Base-by-base conservation (phyloP, 2,797 vertebrate genomes). In the Cirrhinus molitorella region DNA sequence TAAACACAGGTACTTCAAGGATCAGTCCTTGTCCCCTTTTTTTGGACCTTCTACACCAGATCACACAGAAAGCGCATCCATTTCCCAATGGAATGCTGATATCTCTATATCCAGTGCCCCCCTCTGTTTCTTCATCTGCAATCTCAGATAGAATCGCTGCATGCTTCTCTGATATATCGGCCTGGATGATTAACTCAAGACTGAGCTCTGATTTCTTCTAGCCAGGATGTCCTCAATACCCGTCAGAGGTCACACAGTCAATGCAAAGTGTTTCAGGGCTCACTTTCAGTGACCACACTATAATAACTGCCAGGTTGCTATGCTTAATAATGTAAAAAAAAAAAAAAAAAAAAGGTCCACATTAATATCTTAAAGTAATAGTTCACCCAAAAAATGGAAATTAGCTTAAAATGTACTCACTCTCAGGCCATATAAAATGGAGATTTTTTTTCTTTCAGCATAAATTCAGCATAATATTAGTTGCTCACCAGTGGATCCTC, bases 211-310 rank as follows among this genome's bases (percentile, higher is more conserved):
- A 65, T 65, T 78, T 23, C 75, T 21, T 78, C 17, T 45, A 63
- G 59, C 23, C 75, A 21, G 75, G 11, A 47, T 78, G 75, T 65
- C 75, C 75, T 78, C 13, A 49, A 65, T 61, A 65, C 65, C 6
- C 12, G 1, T 49, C 75, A 78, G 19, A 78, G 59, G 75, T 65
- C 75, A 78, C 37, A 23, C 47, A 83, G 43, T 81, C 57, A 61
- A 75, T 73, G 19, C 55, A 53, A 11, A n/a, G 4, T 40, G 45
- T 19, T 70, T 57, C 23, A 70, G 40, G 73, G 80, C 72, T 57
- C 61, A 31, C 5, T 6, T 67, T 57, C 19, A 49, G 31, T 40
- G 61, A 55, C 34, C 47, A 31, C 47, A 45, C 67, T 83, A 67
- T 17, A 43, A 12, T 6, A 43, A 31, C 16, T 25, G 47, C 45